Conservation (phyloP, 2,888 invertebrate species). For the Drosophila austrosaltans region DNA sequence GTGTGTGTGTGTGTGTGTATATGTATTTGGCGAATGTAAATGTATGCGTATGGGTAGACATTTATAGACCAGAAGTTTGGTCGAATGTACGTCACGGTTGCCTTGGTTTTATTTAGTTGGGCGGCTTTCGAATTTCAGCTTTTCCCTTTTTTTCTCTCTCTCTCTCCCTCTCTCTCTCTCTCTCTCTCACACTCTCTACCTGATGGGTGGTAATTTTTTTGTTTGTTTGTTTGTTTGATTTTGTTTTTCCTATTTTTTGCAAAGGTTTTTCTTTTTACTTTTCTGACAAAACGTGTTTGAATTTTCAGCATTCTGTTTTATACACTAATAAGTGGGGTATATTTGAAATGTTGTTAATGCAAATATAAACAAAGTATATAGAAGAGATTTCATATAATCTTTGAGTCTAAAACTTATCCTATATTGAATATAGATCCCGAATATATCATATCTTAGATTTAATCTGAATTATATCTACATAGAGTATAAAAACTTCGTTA, state of each 20-base stretch:
- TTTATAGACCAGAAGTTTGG: slow-evolving; percentile 73
- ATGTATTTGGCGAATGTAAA: slow-evolving; percentile 54
- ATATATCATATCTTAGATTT: no score
- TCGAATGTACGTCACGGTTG: slow-evolving; percentile 58
- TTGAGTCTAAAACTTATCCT: no score
- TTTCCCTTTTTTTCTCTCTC: slow-evolving; percentile 7
- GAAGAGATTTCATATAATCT: no score
- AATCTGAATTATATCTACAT: no score
- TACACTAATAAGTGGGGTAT: background rate
- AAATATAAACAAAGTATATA: no score
- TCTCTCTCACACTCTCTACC: slow-evolving; percentile 12
- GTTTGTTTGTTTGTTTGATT: slow-evolving; percentile 37
- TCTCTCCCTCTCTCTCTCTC: background rate
- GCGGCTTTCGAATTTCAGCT: slow-evolving; percentile 34
- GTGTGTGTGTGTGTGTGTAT: slow-evolving; percentile 24
- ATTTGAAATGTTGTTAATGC: background rate
- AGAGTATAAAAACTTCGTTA: background rate
- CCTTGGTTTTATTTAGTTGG: slow-evolving; percentile 71
- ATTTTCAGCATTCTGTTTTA: slow-evolving; percentile 11
- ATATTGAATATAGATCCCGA: no score
- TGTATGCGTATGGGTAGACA: slow-evolving; percentile 66
- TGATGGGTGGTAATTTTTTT: slow-evolving; percentile 39
- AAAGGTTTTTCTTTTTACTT: slow-evolving; percentile 14
- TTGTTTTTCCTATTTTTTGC: slow-evolving; percentile 23
- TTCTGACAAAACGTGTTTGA: slow-evolving; percentile 27